phyloP scores from a whole-genome alignment of 2,888 invertebrate genomes.

The Diarsia brunnea region DNA sequence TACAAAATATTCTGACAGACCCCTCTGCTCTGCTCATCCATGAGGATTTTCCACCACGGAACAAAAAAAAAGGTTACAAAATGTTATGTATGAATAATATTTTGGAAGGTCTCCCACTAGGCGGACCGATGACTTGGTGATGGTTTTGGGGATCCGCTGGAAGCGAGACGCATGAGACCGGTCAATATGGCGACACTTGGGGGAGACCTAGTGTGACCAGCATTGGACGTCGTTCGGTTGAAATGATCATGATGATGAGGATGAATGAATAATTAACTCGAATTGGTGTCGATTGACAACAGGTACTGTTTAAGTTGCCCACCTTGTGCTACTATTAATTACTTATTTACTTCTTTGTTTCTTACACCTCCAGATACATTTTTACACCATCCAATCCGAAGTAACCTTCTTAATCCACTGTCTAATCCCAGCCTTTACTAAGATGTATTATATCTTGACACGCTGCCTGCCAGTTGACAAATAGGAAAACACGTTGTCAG shows the following conservation, averaged over 20 bases:
- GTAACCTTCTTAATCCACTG: constrained; percentile 25
- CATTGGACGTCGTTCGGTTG: too few relatives aligned
- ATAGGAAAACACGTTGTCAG: constrained; percentile 59
- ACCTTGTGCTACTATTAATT: neutral
- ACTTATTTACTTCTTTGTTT: neutral
- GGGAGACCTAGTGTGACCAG: too few relatives aligned
- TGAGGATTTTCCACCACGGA: too few relatives aligned
- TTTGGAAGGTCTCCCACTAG: too few relatives aligned
- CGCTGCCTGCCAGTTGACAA: constrained; percentile 53
- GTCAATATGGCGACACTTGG: too few relatives aligned
- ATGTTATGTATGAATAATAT: neutral
- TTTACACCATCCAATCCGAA: constrained; percentile 9
- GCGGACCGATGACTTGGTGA: too few relatives aligned
- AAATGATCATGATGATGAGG: too few relatives aligned
- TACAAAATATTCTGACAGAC: neutral
- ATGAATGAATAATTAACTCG: neutral
- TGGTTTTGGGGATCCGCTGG: too few relatives aligned
- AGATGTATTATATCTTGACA: constrained; percentile 55
- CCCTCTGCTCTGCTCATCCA: too few relatives aligned
- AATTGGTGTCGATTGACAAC: neutral
- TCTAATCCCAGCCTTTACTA: constrained; percentile 20
- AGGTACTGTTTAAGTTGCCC: neutral
- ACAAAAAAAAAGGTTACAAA: too few relatives aligned
- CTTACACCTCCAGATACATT: neutral
- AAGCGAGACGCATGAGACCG: too few relatives aligned